phyloP scores from a whole-genome alignment of 2,113 vertebrate species.

The Syngnathus floridae region DNA sequence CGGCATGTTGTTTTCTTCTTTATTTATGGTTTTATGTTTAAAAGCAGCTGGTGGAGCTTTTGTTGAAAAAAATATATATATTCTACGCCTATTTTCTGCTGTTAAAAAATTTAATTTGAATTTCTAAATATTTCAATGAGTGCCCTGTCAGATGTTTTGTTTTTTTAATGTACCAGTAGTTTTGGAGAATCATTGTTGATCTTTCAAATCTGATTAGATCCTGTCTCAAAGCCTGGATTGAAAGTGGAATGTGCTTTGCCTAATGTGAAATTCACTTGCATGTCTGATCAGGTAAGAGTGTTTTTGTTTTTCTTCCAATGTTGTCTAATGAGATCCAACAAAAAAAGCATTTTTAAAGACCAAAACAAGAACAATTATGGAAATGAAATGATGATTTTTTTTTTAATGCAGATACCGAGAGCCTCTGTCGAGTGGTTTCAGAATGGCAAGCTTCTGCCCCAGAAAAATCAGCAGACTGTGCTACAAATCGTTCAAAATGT shows the following conservation, averaged over 20 bases:
- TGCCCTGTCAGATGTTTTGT: background rate
- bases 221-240: accelerated
- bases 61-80: background rate
- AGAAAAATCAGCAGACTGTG: accelerated
- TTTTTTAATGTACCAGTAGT: background rate
- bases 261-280: background rate
- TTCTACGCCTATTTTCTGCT: background rate
- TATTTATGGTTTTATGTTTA: background rate
- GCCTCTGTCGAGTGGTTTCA: conserved; percentile 21
- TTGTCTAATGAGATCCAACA: background rate
- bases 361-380: background rate
- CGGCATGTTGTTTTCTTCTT: background rate
- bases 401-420: background rate
- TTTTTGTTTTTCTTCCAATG: background rate
- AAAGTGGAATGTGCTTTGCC: accelerated
- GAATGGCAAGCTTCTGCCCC: accelerated
- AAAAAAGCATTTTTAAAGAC: background rate
- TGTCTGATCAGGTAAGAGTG: background rate
- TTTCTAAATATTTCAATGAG: background rate
- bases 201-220: conserved; percentile 8
- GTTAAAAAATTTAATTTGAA: background rate
- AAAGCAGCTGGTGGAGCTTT: background rate
- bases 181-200: background rate
- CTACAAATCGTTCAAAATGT: accelerated
- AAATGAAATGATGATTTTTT: background rate